Conservation (phyloP, 2,113 vertebrate genomes). For the Pomatostomus ruficeps region DNA sequence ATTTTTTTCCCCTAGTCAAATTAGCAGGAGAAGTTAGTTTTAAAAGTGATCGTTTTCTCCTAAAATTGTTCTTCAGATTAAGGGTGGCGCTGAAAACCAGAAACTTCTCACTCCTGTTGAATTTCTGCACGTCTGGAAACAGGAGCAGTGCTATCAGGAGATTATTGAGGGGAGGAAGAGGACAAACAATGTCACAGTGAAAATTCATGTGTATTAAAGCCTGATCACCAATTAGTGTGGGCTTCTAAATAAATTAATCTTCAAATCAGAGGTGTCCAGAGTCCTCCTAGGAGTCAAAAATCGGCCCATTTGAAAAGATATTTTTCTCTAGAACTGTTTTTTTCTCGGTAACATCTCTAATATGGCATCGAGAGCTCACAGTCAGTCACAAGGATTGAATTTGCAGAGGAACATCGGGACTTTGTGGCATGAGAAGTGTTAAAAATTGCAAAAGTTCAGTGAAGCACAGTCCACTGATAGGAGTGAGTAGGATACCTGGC, state of each 20-base stretch:
- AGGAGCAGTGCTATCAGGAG: not conserved
- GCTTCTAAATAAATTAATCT: not conserved
- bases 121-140: not conserved
- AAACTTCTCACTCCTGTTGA: not conserved
- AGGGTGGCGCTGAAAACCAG: not conserved
- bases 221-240: not conserved
- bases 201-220: not conserved
- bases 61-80: conserved; percentile 53
- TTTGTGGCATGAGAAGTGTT: not conserved
- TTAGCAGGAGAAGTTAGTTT: conserved; percentile 53
- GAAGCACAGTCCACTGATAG: not conserved
- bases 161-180: not conserved
- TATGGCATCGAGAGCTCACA: not conserved
- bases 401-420: not conserved
- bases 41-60: conserved; percentile 56
- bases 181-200: not conserved
- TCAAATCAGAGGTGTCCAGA: not conserved
- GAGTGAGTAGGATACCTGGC: not conserved
- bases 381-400: not conserved
- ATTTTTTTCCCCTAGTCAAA: conserved; percentile 40
- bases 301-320: not conserved
- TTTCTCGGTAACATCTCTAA: not conserved
- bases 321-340: not conserved
- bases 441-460: not conserved
- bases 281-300: not conserved